Conservation (phyloP, 2,888 invertebrate species). For the Leptopilina myrica region DNA sequence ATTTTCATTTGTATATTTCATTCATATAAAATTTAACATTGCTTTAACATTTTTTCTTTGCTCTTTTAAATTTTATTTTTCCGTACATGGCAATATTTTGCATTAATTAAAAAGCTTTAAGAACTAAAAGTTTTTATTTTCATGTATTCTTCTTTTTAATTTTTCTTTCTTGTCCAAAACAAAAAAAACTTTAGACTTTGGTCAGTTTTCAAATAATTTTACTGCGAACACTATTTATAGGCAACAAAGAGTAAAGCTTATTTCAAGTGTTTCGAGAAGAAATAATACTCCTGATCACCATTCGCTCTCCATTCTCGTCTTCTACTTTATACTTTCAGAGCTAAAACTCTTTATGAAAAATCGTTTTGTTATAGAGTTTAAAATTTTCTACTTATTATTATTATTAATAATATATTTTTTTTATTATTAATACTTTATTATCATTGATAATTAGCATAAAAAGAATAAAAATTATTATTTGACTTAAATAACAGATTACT, state of each 20-base stretch:
- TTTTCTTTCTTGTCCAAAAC: background rate
- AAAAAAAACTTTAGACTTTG: background rate
- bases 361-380: background rate
- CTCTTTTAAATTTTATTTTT: no score
- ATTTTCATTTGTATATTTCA: no score
- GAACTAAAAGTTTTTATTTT: background rate
- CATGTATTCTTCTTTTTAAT: background rate
- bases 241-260: constrained; percentile 8
- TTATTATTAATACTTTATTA: no score
- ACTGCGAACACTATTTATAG: constrained; percentile 4
- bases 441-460: no score
- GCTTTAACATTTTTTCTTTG: no score
- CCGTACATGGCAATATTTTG: no score
- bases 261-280: constrained; percentile 15
- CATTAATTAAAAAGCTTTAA: no score
- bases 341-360: background rate
- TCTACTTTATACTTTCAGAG: background rate
- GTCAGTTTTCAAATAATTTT: background rate
- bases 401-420: no score
- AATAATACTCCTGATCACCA: background rate
- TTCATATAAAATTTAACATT: no score
- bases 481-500: no score
- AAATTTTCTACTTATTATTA: no score
- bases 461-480: no score
- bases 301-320: background rate